These are phyloP conservation scores for Muscicapa comitata DNA, from an alignment of 2,797 vertebrate genomes.

Conservation along the genomic window DNA sequence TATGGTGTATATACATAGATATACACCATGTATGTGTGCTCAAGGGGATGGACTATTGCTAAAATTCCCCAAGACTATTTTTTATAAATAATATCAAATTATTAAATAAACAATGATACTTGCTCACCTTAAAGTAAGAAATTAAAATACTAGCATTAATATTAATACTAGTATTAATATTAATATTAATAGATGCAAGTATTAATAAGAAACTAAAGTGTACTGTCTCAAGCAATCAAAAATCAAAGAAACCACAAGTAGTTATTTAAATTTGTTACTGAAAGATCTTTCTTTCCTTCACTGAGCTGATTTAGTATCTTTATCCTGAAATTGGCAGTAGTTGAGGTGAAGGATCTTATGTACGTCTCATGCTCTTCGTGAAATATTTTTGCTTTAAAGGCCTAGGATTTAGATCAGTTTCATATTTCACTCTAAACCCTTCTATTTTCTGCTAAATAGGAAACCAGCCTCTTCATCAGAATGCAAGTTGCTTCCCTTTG, in stretches of 20 bases:
- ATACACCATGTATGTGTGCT: neutral
- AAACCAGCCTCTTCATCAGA: neutral
- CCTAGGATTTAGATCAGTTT: neutral
- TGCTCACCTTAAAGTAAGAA: neutral
- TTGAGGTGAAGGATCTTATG: accelerated
- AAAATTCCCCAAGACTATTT: neutral
- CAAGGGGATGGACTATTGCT: neutral
- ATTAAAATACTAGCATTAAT: neutral
- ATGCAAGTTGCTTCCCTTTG: neutral
- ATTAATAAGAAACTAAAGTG: neutral
- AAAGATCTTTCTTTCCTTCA: neutral
- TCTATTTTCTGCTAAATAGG: neutral
- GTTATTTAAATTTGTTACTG: neutral
- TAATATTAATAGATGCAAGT: no score
- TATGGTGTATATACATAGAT: no score
- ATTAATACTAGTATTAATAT: no score
- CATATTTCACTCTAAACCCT: neutral
- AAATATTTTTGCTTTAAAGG: neutral
- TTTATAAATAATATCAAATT: neutral
- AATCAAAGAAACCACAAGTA: neutral
- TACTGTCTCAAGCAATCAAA: neutral
- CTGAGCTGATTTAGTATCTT: neutral
- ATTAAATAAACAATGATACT: neutral
- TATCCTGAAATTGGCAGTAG: neutral
- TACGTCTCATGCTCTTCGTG: accelerated